These are phyloP conservation scores for Oreortyx pictus DNA, from an alignment of 2,797 vertebrate species.

Conservation along the genomic window DNA sequence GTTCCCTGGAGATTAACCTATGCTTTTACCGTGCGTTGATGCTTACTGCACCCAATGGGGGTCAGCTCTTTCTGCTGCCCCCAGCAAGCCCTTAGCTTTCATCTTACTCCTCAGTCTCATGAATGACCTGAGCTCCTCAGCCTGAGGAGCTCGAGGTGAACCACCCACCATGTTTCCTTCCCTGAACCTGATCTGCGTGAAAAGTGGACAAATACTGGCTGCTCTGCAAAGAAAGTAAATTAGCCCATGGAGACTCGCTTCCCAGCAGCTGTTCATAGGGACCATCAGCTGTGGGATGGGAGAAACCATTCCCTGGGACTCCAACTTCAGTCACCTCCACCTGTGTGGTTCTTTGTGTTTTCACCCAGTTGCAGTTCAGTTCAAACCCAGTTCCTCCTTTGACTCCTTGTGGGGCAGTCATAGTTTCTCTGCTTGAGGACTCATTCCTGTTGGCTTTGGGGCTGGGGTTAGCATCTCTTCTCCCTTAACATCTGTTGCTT, in stretches of 20 bases:
- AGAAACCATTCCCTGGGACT: rapidly evolving
- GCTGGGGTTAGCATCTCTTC: not conserved
- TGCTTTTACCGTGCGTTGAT: not conserved
- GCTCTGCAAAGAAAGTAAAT: not conserved
- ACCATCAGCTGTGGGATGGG: not conserved
- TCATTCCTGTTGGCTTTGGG: not conserved
- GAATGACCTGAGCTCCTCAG: not conserved
- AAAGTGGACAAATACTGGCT: not conserved
- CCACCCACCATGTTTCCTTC: not conserved
- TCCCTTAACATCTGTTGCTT: not conserved
- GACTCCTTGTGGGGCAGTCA: not conserved
- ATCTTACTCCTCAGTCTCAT: not conserved
- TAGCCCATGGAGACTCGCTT: not conserved
- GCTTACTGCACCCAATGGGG: not conserved
- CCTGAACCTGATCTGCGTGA: not conserved
- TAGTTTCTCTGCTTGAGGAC: not conserved
- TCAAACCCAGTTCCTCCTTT: not conserved
- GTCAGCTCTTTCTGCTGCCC: not conserved
- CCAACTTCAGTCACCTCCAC: not conserved
- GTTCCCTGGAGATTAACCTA: not conserved
- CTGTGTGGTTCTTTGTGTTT: rapidly evolving
- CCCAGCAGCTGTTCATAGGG: not conserved
- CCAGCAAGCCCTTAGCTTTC: not conserved
- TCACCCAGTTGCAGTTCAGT: not conserved
- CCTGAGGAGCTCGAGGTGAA: not conserved